A percentile compares a stretch with the other conserved stretches of the same genome.
Conservation (phyloP, 2,888 invertebrate species). For the Melanargia galathea region DNA sequence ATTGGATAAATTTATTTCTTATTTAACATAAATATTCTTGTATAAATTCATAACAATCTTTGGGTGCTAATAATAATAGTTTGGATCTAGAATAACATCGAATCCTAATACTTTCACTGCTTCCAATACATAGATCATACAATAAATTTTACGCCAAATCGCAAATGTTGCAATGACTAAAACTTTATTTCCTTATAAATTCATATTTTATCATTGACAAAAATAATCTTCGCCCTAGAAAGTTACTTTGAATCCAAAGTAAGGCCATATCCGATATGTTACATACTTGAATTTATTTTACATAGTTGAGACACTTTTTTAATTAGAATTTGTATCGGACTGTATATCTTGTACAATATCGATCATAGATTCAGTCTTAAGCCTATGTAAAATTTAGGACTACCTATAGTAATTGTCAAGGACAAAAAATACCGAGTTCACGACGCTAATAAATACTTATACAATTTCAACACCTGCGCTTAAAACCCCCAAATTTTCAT, state of each 20-base stretch:
- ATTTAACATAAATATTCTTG: constrained; percentile 82
- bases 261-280: too few relatives aligned
- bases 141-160: constrained; percentile 47
- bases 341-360: too few relatives aligned
- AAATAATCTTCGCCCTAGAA: background rate
- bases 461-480: constrained; percentile 18
- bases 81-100: constrained; percentile 63
- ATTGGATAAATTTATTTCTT: constrained; percentile 78
- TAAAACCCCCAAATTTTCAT: constrained; percentile 1
- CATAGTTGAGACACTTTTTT: too few relatives aligned
- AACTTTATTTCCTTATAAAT: constrained; percentile 50
- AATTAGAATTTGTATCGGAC: background rate
- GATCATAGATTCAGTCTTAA: too few relatives aligned
- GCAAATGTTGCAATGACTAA: constrained; percentile 64
- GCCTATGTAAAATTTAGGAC: too few relatives aligned
- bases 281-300: too few relatives aligned
- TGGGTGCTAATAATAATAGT: constrained; percentile 77
- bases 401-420: too few relatives aligned
- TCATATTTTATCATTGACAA: constrained; percentile 32
- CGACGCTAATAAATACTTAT: background rate
- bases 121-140: constrained; percentile 51
- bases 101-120: constrained; percentile 53
- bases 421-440: background rate
- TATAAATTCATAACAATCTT: constrained; percentile 83
- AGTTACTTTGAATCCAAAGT: too few relatives aligned